Conservation (phyloP, 2,113 vertebrate genomes). For the Engraulis encrasicolus region DNA sequence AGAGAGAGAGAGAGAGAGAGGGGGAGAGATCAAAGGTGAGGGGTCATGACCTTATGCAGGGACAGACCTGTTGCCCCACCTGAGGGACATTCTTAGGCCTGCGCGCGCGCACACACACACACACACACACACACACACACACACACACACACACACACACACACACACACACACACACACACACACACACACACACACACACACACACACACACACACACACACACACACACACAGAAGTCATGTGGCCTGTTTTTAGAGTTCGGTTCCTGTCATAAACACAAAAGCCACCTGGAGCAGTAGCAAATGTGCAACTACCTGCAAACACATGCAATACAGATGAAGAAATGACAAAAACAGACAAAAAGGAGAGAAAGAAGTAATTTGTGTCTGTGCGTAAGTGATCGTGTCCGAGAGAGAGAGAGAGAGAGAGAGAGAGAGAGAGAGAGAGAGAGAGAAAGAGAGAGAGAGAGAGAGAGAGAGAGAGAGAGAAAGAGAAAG, state of each 20-base stretch:
- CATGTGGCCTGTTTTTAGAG: background rate
- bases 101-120: conserved; percentile 26
- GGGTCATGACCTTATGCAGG: conserved; percentile 41
- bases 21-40: conserved; percentile 23
- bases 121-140: conserved; percentile 19
- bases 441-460: too few relatives aligned
- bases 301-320: background rate
- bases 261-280: background rate
- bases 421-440: too few relatives aligned
- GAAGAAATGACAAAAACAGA: too few relatives aligned
- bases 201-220: background rate
- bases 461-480: too few relatives aligned
- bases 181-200: conserved; percentile 13
- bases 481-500: too few relatives aligned
- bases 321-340: too few relatives aligned
- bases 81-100: conserved; percentile 49
- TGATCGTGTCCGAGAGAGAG: too few relatives aligned
- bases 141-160: conserved; percentile 21
- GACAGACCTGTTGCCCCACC: conserved; percentile 44
- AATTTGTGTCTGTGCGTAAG: too few relatives aligned
- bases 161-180: background rate
- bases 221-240: background rate
- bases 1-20: conserved; percentile 31
- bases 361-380: too few relatives aligned
- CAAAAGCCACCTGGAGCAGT: background rate